A percentile compares a stretch with the other conserved stretches of the same genome.
These are phyloP conservation scores for Podarcis lilfordi DNA, from an alignment of 2,797 vertebrate species.

Conservation along the genomic window DNA sequence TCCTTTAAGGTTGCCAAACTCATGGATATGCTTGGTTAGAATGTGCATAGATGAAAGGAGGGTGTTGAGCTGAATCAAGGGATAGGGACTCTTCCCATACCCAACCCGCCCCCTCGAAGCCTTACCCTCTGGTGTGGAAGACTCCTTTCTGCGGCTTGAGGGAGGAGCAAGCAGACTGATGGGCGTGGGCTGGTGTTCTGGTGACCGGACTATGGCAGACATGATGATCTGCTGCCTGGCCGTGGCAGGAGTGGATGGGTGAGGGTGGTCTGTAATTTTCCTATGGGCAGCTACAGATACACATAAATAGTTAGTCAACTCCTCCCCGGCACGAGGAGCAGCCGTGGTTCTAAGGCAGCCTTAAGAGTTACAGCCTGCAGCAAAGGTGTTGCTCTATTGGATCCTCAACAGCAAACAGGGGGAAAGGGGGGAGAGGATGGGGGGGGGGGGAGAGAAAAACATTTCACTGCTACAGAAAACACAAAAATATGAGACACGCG, in stretches of 20 bases:
- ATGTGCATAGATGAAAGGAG: neutral
- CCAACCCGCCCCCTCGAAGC: conserved; percentile 5
- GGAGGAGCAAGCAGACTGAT: conserved; percentile 93
- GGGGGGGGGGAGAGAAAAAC: neutral
- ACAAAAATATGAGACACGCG: neutral
- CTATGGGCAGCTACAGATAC: conserved; percentile 90
- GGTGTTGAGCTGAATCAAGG: no score
- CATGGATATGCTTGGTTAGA: no score
- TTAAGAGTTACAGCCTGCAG: conserved; percentile 34
- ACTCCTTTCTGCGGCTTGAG: conserved; percentile 93
- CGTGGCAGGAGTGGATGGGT: conserved; percentile 91
- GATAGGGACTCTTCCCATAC: neutral
- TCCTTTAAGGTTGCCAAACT: neutral
- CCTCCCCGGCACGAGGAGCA: neutral
- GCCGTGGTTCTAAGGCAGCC: conserved; percentile 51
- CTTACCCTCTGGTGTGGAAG: conserved; percentile 93
- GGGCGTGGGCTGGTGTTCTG: conserved; percentile 95
- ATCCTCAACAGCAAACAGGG: conserved; percentile 41
- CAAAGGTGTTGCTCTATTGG: neutral
- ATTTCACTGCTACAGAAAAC: conserved; percentile 28
- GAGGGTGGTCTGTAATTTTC: conserved; percentile 91
- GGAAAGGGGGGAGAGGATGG: neutral
- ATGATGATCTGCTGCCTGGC: conserved; percentile 98
- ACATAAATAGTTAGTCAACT: conserved; percentile 59
- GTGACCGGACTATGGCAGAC: conserved; percentile 97